Percentiles rank a stretch among this genome's conserved stretches.
Evolutionary conservation across 2,888 invertebrate genomes (phyloP).

Genomic region (Cheilosia pagana): DNA sequence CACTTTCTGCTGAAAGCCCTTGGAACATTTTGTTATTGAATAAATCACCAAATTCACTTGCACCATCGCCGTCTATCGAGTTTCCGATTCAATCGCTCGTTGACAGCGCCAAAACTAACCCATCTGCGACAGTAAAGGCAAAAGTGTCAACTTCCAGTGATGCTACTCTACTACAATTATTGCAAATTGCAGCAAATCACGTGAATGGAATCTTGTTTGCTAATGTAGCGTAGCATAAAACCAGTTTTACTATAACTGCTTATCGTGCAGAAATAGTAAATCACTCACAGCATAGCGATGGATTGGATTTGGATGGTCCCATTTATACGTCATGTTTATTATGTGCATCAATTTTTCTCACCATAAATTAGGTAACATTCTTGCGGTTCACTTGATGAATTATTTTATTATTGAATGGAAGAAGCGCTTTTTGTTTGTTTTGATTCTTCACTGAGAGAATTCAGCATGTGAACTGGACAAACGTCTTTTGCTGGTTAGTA

Average conservation of each 20-base stretch:
- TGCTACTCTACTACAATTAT: not conserved
- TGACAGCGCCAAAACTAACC: not conserved
- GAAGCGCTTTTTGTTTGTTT: not conserved
- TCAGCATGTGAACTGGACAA: constrained; percentile 56
- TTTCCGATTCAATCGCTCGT: not conserved
- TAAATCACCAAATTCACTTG: too few relatives aligned
- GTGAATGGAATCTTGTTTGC: constrained; percentile 8
- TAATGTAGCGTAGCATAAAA: not conserved
- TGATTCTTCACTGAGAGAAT: not conserved
- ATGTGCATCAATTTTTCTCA: constrained; percentile 42
- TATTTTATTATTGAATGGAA: constrained; percentile 54
- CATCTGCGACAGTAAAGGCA: not conserved
- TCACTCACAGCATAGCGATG: not conserved
- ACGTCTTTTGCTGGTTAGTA: constrained; percentile 24
- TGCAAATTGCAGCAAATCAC: constrained; percentile 15
- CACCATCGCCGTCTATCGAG: too few relatives aligned
- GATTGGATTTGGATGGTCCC: constrained; percentile 2
- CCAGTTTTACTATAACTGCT: constrained; percentile 14
- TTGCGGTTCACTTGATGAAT: constrained; percentile 40
- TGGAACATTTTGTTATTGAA: too few relatives aligned
- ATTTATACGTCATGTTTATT: not conserved
- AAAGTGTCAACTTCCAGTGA: not conserved
- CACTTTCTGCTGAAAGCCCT: too few relatives aligned
- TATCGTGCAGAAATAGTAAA: not conserved
- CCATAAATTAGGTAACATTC: constrained; percentile 46